Base-by-base conservation (phyloP, 2,797 vertebrate species). In the Falco peregrinus region DNA sequence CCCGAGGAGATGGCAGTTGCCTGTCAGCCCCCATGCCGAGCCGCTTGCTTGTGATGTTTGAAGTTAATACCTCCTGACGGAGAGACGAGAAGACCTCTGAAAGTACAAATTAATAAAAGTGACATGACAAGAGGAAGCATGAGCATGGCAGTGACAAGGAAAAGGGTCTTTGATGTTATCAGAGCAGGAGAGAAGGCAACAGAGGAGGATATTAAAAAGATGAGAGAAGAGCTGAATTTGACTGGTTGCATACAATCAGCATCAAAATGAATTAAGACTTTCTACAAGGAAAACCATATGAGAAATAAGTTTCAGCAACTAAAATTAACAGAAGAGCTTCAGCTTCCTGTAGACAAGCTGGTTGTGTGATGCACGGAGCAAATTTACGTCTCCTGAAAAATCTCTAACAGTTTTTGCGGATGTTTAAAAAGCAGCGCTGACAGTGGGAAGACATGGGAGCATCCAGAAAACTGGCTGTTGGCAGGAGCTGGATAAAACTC, bases 161-260 rank as follows among this genome's bases (percentile, higher is more conserved):
- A 77, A 70, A 69, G n/a, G 47, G 37, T 87, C 85, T 94, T 84
- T 93, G 85, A 87, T 93, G 82, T 56, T 89, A 91, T 64, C 85
- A 64, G 85, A 60, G 64, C 54, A 51, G 64, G 31, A 51, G 41
- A 73, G 77, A 57, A 71, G 43, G 88, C 84, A 76, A 45, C 68
- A 80, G 85, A 64, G 56, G 51, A 84, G 85, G 88, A 87, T 91
- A 93, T 93, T 95, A 95, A 91, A 89, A 67, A 93, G 88, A 91
- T 73, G 51, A 89, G 95, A 94, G 77, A 37, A 41, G 69, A 81
- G 78, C 85, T 53, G 85, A 51, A 81, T 93, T 65, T 56, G 75
- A 77, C 69, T 89, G 43, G 85, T 77, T 84, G 65, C 61, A n/a
- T 51, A 51, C 4, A 3, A 81, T 69, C 7, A 22, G 61, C 73